Evolutionary conservation across 2,797 vertebrate genomes (phyloP), one percentile per base, ranked within the genome.

Genomic region (Florisuga fusca): DNA sequence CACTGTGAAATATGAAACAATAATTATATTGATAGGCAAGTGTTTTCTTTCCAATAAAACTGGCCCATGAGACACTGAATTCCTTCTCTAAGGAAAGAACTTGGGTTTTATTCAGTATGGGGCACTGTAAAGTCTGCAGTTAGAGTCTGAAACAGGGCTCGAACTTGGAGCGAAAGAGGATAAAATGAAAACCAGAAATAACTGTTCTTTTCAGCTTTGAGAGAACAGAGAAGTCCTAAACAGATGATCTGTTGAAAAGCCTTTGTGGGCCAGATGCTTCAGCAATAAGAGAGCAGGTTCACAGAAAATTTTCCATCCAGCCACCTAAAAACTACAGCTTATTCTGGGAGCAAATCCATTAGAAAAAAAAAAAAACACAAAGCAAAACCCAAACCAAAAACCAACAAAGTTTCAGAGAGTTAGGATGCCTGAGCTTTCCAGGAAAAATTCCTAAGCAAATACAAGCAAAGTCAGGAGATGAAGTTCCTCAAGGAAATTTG

Each of bases 241-340:
- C 41, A 95, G 89, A 86, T 5, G 12, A 90, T 78, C 87, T 88
- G 79, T 58, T 91, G 82, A 91, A 95, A 96, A 89, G 68, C 3
- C 76, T 74, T 87, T 43, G 31, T 0, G 8, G 89, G 79, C 79
- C 91, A 95, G 89, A 72, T 68, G 38, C 54, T 91, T 69, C 73
- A 86, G 62, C 61, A 84, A 5, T 59, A 83, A 53, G 73, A 80
- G 45, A 10, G 15, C 27, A 91, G 54, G 75, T 81, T 84, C 76
- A 80, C 68, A 68, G n/a, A 64, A 88, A 86, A 81, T 41, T 94
- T 96, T 96, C 94, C 89, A 86, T 77, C 18, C 57, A 84, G n/a
- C 20, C 45, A 59, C 69, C 53, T 91, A 64, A 93, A 94, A 96
- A 68, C 61, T 89, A 16, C 72, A 85, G 48, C 26, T 85, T 83